A percentile compares a stretch with the other conserved stretches of the same genome.
Evolutionary conservation across 2,888 invertebrate genomes (phyloP).

Genomic region (Eupeodes luniger): DNA sequence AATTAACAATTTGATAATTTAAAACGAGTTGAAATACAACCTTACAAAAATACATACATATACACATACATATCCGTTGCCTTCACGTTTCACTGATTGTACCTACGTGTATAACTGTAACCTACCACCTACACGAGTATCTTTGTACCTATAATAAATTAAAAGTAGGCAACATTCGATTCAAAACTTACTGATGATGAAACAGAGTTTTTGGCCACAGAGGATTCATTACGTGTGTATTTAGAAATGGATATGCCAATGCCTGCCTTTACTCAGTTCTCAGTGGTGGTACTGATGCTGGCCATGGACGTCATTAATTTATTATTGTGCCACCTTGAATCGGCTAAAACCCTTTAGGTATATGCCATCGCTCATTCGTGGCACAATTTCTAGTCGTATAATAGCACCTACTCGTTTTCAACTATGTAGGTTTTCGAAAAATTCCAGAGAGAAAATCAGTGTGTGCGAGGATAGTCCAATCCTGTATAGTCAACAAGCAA

Average conservation of each 20-base stretch:
- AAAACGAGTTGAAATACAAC: conserved; percentile 59
- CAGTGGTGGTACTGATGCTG: conserved; percentile 14
- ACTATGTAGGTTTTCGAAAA: conserved; percentile 10
- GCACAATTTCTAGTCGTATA: conserved; percentile 33
- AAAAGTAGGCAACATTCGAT: conserved; percentile 18
- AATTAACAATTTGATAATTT: conserved; percentile 72
- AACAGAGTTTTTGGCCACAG: conserved; percentile 23
- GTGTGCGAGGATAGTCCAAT: neutral
- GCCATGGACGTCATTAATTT: conserved; percentile 64
- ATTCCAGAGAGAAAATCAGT: conserved; percentile 11
- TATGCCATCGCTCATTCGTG: conserved; percentile 70
- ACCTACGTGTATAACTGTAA: too few species aligned
- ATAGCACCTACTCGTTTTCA: neutral
- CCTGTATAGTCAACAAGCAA: conserved; percentile 30
- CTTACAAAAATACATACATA: neutral
- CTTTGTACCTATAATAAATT: neutral
- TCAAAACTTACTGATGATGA: neutral
- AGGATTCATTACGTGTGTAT: conserved; percentile 56
- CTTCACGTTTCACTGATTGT: too few species aligned
- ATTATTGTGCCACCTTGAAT: conserved; percentile 66
- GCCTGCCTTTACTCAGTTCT: too few species aligned
- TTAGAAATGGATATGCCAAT: conserved; percentile 25
- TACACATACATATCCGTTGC: neutral
- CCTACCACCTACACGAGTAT: too few species aligned
- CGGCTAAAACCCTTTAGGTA: conserved; percentile 37